Base-by-base conservation (phyloP, 2,888 invertebrate genomes). In the Silvanus unidentatus region DNA sequence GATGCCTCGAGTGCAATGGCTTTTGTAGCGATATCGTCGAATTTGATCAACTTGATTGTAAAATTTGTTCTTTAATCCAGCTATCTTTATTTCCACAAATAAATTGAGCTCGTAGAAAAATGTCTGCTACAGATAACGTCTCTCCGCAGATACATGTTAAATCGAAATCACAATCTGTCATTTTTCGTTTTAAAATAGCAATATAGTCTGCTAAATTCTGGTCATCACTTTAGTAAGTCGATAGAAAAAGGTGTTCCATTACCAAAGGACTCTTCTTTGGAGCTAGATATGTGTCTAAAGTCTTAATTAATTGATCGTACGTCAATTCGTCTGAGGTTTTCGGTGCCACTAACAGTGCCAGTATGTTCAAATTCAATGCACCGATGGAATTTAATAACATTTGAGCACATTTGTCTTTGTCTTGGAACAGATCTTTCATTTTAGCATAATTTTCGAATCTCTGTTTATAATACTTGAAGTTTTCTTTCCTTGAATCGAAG, bases 61-160 rank as follows among this genome's bases (percentile, higher is more conserved):
- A 10, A 10, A 28, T 28, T 28, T 28, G 28, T 28, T 28, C 28
- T 40, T 39, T 42, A 10, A 42, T 42, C 14, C 14, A 40, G 22
- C 14, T 40, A 12, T 42, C 39, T 14, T 39, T 36, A 12, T 39
- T 42, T 16, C 42, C 39, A 11, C 42, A 36, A 39, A 42, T 42
- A 40, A 42, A 42, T 42, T 42, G 39, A 4, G 42, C 12, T 6
- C 39, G 38, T 6, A 42, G 39, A 40, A 42, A 42, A 12, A 13
- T 11, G 12, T 42, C 13, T n/a, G 42, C 42, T 5, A 16, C 14
- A 6, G 16, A 42, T 13, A 42, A 15, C 6, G 16, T 12, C 10
- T 29, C 11, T n/a, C 40, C 29, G 28, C 40, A 40, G 10, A 12
- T 14, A 32, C 40, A 40, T 8, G 6, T 40, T 32, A 10, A 11